phyloP scores from a whole-genome alignment of 2,888 invertebrate genomes.

The Eudemis profundana region DNA sequence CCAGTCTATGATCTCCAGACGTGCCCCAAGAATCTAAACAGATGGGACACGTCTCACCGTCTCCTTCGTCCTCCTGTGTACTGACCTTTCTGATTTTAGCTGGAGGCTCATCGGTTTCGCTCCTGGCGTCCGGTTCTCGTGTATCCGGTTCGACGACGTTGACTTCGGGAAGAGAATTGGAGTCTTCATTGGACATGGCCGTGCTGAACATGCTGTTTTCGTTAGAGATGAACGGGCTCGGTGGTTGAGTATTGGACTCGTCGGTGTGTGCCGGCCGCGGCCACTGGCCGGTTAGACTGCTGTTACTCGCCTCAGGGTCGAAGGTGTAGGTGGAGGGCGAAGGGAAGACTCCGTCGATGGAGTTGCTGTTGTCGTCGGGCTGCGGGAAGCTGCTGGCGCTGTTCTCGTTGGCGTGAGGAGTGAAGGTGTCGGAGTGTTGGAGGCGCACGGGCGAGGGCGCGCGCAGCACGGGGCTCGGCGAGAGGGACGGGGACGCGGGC shows the following conservation, averaged over 20 bases:
- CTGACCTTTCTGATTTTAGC: constrained; percentile 65
- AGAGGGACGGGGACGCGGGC: constrained; percentile 40
- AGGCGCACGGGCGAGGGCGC: constrained; percentile 35
- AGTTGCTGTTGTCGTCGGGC: constrained; percentile 45
- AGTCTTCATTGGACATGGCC: constrained; percentile 49
- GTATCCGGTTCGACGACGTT: background rate
- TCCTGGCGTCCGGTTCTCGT: constrained; percentile 23
- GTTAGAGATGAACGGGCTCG: constrained; percentile 45
- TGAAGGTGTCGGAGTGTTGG: constrained; percentile 45
- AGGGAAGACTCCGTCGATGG: constrained; percentile 45
- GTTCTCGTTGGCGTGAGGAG: constrained; percentile 31
- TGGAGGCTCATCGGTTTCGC: constrained; percentile 60
- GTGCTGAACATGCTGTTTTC: constrained; percentile 48
- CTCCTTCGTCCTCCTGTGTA: constrained; percentile 78
- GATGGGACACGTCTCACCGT: constrained; percentile 92
- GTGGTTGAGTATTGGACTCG: constrained; percentile 48
- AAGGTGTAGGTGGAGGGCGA: constrained; percentile 44
- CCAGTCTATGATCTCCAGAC: constrained; percentile 93
- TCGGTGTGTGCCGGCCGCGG: constrained; percentile 37
- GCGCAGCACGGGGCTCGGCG: constrained; percentile 28
- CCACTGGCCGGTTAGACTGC: constrained; percentile 41
- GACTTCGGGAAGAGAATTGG: constrained; percentile 51
- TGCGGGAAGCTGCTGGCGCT: constrained; percentile 31
- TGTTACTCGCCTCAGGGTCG: constrained; percentile 44
- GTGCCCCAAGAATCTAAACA: constrained; percentile 96